A percentile compares a stretch with the other conserved stretches of the same genome.
These are phyloP conservation scores for Oncopodura yosiiana DNA, from an alignment of 1,140 invertebrate genomes.

Conservation along the genomic window DNA sequence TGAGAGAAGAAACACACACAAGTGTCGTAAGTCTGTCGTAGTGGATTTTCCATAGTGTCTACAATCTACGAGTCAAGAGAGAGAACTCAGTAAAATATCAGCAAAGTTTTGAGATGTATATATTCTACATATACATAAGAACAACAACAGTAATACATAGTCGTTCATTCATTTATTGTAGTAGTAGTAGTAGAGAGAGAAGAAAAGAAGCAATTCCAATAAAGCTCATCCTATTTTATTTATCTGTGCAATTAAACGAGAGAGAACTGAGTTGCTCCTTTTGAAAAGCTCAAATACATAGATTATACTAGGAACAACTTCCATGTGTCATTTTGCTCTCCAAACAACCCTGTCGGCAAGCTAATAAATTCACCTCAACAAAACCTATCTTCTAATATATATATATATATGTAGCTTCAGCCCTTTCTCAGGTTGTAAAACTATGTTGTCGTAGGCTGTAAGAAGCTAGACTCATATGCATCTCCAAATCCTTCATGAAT, in stretches of 20 bases:
- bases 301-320: slow-evolving; percentile 3
- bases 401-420: neutral
- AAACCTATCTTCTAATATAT: neutral
- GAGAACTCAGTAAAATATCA: neutral
- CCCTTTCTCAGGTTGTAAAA: no score
- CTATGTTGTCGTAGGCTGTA: no score
- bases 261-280: neutral
- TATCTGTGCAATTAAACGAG: slow-evolving; percentile 19
- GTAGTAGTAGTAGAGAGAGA: neutral
- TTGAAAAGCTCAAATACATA: slow-evolving; percentile 1
- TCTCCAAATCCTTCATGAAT: no score
- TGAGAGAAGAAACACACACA: no score
- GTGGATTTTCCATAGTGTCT: no score
- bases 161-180: neutral
- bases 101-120: neutral
- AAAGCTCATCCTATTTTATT: slow-evolving; percentile 20
- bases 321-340: slow-evolving; percentile 14
- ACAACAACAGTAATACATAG: neutral
- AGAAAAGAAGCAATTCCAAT: slow-evolving; percentile 9
- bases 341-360: slow-evolving; percentile 13
- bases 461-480: no score
- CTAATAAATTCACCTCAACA: slow-evolving; percentile 20
- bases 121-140: neutral
- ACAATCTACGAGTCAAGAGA: no score
- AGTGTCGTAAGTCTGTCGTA: no score